These are phyloP conservation scores for Polia nebulosa DNA, from an alignment of 2,888 invertebrate genomes.

Conservation along the genomic window DNA sequence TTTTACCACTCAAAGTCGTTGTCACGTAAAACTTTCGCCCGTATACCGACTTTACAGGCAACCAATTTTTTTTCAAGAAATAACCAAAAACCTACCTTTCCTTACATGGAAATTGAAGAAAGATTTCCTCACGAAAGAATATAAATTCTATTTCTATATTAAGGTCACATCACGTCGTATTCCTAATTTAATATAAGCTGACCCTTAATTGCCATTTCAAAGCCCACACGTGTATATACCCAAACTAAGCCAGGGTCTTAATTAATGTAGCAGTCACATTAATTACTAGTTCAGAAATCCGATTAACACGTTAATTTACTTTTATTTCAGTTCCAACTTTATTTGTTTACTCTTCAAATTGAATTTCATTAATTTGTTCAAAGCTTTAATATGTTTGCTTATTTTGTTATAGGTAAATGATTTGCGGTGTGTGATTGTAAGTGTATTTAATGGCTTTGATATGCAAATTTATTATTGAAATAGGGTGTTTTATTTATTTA, in stretches of 20 bases:
- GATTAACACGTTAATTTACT: slow-evolving; percentile 63
- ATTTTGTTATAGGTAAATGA: slow-evolving; percentile 8
- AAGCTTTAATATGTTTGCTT: slow-evolving; percentile 32
- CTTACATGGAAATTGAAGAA: background rate
- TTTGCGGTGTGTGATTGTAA: slow-evolving; percentile 11
- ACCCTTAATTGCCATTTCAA: slow-evolving; percentile 45
- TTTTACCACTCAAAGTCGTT: too few relatives aligned
- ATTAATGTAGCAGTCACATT: slow-evolving; percentile 65
- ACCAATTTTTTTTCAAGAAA: too few relatives aligned
- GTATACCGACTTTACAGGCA: too few relatives aligned
- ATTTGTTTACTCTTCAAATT: slow-evolving; percentile 50
- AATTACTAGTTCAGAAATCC: slow-evolving; percentile 69
- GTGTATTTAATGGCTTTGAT: background rate
- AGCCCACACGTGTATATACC: slow-evolving; percentile 35
- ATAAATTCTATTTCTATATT: slow-evolving; percentile 3
- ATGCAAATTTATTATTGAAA: background rate
- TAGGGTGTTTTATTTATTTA: background rate
- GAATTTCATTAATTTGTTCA: slow-evolving; percentile 27
- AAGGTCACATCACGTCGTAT: slow-evolving; percentile 20
- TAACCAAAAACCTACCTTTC: background rate
- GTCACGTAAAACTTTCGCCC: too few relatives aligned
- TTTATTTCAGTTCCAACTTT: slow-evolving; percentile 54
- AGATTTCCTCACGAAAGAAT: background rate
- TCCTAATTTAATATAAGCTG: slow-evolving; percentile 50
- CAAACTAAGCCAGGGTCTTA: slow-evolving; percentile 64